Conservation (phyloP, 2,797 vertebrate species). For the Malurus leucopterus region DNA sequence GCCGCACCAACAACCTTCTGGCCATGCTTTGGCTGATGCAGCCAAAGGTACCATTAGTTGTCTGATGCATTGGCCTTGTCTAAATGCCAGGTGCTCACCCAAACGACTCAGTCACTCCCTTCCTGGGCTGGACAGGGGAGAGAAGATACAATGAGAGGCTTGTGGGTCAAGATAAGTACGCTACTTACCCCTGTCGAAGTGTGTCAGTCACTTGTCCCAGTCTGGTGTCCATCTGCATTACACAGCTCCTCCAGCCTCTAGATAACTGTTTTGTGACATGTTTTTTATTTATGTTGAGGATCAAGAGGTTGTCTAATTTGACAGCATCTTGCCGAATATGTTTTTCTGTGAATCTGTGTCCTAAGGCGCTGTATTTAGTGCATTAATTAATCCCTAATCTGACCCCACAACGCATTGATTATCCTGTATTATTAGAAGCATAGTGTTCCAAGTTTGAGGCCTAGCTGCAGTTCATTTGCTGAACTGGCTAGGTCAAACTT, state of each 20-base stretch:
- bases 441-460: neutral
- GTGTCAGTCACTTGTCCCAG: neutral
- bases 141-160: neutral
- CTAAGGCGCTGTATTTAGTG: neutral
- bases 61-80: neutral
- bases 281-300: neutral
- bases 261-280: neutral
- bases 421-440: neutral
- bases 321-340: neutral
- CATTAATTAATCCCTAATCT: neutral
- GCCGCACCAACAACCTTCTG: neutral
- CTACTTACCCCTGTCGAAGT: neutral
- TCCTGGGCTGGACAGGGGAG: neutral
- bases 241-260: neutral
- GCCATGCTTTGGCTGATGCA: neutral
- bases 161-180: neutral
- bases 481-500: neutral
- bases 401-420: neutral
- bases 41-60: too few relatives aligned
- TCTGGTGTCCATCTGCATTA: neutral
- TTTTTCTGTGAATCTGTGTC: neutral
- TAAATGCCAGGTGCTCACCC: accelerated
- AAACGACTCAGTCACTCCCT: neutral
- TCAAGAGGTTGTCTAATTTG: neutral
- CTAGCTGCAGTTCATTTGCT: neutral